These are phyloP conservation scores for Pseudomyrmex gracilis DNA, from an alignment of 1,140 invertebrate genomes.

Conservation along the genomic window DNA sequence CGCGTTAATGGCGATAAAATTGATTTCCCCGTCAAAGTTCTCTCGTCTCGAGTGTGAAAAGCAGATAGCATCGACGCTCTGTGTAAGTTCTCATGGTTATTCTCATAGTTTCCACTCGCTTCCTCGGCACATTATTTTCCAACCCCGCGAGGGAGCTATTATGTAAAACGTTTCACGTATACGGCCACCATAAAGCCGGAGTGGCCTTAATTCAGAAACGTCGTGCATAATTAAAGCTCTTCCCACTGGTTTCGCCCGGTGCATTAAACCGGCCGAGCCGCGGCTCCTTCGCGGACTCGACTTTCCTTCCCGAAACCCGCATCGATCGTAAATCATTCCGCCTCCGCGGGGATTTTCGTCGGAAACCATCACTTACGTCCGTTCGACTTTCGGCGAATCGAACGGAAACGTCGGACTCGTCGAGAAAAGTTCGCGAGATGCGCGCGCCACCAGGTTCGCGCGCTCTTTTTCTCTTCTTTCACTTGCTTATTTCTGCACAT, in stretches of 20 bases:
- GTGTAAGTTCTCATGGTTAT: constrained; percentile 47
- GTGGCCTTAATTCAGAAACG: constrained; percentile 66
- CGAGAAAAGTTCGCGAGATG: constrained; percentile 18
- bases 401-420: constrained; percentile 39
- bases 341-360: constrained; percentile 59
- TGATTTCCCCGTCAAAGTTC: not conserved
- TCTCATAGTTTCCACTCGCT: constrained; percentile 48
- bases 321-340: constrained; percentile 59
- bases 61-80: constrained; percentile 1
- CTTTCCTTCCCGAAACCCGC: constrained; percentile 39
- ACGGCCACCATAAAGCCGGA: constrained; percentile 60
- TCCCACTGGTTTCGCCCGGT: constrained; percentile 52
- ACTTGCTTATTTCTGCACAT: not conserved
- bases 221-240: constrained; percentile 61
- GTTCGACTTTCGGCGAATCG: constrained; percentile 55
- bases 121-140: constrained; percentile 60
- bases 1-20: constrained; percentile 45
- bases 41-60: constrained; percentile 37
- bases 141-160: constrained; percentile 60
- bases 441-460: not conserved
- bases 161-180: constrained; percentile 66
- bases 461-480: not conserved
- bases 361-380: constrained; percentile 59
- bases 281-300: constrained; percentile 38
- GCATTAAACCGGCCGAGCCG: constrained; percentile 47